Base-by-base conservation (phyloP, 2,113 vertebrate species). In the Micronisus gabar region DNA sequence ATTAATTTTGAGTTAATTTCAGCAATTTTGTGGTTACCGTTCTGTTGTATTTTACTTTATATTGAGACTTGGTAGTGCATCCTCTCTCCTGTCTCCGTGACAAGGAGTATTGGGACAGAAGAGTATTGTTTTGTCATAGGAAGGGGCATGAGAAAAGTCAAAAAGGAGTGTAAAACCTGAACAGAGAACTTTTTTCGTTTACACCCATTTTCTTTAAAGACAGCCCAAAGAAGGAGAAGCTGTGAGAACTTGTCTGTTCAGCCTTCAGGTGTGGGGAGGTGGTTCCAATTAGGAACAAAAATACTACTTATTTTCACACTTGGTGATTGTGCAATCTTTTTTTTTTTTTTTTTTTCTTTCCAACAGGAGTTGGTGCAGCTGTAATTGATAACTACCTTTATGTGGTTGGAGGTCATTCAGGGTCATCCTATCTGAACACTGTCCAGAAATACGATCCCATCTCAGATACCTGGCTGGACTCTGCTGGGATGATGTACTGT, bases 331-430 rank as follows among this genome's bases (percentile, higher is more conserved):
- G 63, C 25, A 43, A 53, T 19, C 7, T 18, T 10, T 52, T 32
- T 34, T 11, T 22, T 34, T 71, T 26, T 26, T 23, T 13, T 68
- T 73, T 65, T n/a, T 36, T 10, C 70, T 27, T 88, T 82, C 56
- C 68, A 6, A 21, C 70, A 99, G 99, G 99, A 67, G 99, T 99
- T 38, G 99, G 99, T 29, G 99, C 99, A 38, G 99, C 99, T 12
- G 99, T 99, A 22, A 98, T 99, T 71, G 99, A 99, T 86, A 99
- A 99, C 98, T 99, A 98, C 98, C 99, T 99, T 74, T 99, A 99
- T 38, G 99, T 99, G 50, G 99, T 99, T 7, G 99, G 99, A 6
- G 99, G 99, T 34, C 99, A 99, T 95, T 99, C 99, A 0, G 99
- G 99, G 40, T 99, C 99, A 0, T 99, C 99, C 73, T 99, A 99